A percentile compares a stretch with the other conserved stretches of the same genome.
These are phyloP conservation scores for Trochalopteron elliotii DNA, from an alignment of 2,113 vertebrate species.

Conservation along the genomic window DNA sequence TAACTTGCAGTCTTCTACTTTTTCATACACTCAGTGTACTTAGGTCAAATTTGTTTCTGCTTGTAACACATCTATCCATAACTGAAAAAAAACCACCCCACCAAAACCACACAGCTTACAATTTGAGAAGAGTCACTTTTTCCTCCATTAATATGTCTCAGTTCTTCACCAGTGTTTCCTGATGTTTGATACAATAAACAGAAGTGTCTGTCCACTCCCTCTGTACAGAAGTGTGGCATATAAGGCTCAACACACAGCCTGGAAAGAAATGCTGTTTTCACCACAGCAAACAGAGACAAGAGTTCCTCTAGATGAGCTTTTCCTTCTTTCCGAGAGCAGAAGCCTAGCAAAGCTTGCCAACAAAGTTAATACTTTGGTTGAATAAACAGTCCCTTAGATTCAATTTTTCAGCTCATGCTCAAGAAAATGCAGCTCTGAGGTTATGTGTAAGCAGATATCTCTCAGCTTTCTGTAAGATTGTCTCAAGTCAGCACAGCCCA, in stretches of 20 bases:
- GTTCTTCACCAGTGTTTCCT: background rate
- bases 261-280: background rate
- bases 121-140: background rate
- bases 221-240: background rate
- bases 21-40: background rate
- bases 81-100: background rate
- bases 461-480: background rate
- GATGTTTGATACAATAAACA: background rate
- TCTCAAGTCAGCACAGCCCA: background rate
- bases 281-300: background rate
- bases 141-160: background rate
- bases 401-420: background rate
- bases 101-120: background rate
- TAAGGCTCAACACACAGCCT: background rate
- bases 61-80: background rate
- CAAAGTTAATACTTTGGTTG: background rate
- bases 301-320: conserved; percentile 8
- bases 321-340: background rate
- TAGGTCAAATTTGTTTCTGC: background rate
- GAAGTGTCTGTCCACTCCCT: background rate
- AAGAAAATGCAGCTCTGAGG: background rate
- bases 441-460: background rate
- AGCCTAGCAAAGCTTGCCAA: background rate
- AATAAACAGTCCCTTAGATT: background rate
- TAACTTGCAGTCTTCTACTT: background rate